Base-by-base conservation (phyloP, 2,888 invertebrate species). In the Neoscelio sp. region DNA sequence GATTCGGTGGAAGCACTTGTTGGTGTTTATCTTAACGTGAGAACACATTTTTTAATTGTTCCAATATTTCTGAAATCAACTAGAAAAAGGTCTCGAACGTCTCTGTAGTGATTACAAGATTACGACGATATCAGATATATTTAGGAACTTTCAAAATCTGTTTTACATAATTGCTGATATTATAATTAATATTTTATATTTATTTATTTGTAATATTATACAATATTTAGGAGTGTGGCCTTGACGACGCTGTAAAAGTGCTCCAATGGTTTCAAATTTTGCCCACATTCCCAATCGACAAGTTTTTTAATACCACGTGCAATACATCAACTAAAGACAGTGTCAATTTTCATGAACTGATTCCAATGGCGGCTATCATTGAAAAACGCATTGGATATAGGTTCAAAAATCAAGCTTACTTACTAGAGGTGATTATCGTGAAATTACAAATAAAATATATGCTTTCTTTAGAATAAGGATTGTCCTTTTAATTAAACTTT, bases 1-100 rank as follows among this genome's bases (percentile, higher is more conserved):
- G 98, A 98, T 90, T 93, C 93, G 78, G 95, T 97, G 0, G 98
- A 98, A 91, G 95, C 98, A 0, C 90, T 98, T 2, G 94, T 98
- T 52, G 97, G 97, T 0, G 94, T 93, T 2, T 95, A 96, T 88
- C 92, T 97, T 0, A 89, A 91, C 54, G 91, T 91, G 82, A 83
- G 52, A 44, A 6, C 6, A 7, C n/a, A 33, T 7, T n/a, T 33
- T 33, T 2, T 33, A n/a, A 33, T 10, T n/a, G n/a, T n/a, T n/a
- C n/a, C n/a, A n/a, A n/a, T n/a, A 26, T n/a, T n/a, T n/a, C n/a
- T n/a, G n/a, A 35, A 2, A 13, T 35, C 1, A 35, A 35, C 5
- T 12, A 35, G n/a, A n/a, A n/a, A n/a, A n/a, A n/a, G n/a, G n/a
- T n/a, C n/a, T n/a, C n/a, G n/a, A n/a, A n/a, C n/a, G n/a, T n/a